Base-by-base conservation (phyloP, 2,113 vertebrate species). In the Microtus richardsoni region DNA sequence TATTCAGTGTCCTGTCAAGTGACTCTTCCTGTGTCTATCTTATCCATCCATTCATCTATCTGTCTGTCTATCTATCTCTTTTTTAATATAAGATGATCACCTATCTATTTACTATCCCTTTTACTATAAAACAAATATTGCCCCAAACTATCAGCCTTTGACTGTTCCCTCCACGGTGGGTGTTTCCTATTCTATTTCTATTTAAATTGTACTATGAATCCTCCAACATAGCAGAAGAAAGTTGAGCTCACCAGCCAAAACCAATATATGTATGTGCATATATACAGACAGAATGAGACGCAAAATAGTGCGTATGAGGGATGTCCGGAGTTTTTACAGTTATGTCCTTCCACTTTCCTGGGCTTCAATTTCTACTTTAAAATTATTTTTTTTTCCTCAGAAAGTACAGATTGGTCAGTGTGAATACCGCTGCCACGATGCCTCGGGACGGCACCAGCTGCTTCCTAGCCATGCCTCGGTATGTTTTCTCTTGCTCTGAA, bases 361-460 rank as follows among this genome's bases (percentile, higher is more conserved):
- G 39, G 49, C 24, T 28, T 66, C 26, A 4, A 3, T 36, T 70
- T 11, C 52, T 12, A 3, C 79, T 58, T 58, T 26, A n/a, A 26
- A 24, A 6, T 17, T n/a, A 16, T 24, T n/a, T 7, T 71, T 62
- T 60, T 24, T 39, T 28, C 6, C 36, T 49, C 26, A 36, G 64
- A 44, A 78, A 47, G 7, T 47, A 13, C 13, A 3, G 78, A 39
- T 21, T 41, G 7, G 39, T 44, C 44, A 17, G 3, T 33, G 41
- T 2, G 66, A 71, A n/a, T 22, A 39, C 0, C 4, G 49, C 16
- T 2, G 1, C 41, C 28, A 21, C 0, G 0, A 24, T 58, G 77
- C 5, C 44, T 41, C 47, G 30, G 4, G 0, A 71, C n/a, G 64
- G 77, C 75, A 58, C 33, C 16, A 52, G 22, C 80, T 49, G 54